A percentile compares a stretch with the other conserved stretches of the same genome.
These are phyloP conservation scores for Meloe dianella DNA, from an alignment of 2,888 invertebrate species.

Conservation along the genomic window DNA sequence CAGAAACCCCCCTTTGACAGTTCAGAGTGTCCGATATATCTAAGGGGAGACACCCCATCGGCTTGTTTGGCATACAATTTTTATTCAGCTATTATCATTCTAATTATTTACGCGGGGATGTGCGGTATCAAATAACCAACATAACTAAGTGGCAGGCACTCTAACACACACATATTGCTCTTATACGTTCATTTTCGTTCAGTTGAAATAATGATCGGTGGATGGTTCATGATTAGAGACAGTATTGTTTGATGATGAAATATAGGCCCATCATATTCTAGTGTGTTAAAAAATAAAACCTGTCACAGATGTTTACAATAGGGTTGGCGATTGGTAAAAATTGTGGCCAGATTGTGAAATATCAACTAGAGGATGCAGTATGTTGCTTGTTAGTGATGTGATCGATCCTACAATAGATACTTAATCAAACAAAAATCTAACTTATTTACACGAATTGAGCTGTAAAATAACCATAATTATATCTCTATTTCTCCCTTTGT, in stretches of 20 bases:
- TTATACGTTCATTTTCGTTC: slow-evolving; percentile 34
- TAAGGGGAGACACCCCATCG: slow-evolving; percentile 48
- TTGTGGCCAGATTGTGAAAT: slow-evolving; percentile 56
- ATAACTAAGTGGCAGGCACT: slow-evolving; percentile 59
- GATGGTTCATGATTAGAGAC: slow-evolving; percentile 47
- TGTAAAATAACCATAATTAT: background rate
- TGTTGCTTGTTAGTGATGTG: slow-evolving; percentile 23
- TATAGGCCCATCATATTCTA: slow-evolving; percentile 54
- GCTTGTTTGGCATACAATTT: slow-evolving; percentile 58
- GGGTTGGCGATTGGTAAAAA: slow-evolving; percentile 51
- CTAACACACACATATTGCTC: slow-evolving; percentile 30
- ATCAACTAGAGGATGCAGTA: slow-evolving; percentile 32
- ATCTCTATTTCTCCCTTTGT: background rate
- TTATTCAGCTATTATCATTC: slow-evolving; percentile 61
- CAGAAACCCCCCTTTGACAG: slow-evolving; percentile 56
- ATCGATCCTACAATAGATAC: background rate
- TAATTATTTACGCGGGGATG: slow-evolving; percentile 58
- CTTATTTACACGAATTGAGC: background rate
- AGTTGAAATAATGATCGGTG: slow-evolving; percentile 49
- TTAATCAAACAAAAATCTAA: background rate
- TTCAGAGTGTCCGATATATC: slow-evolving; percentile 51
- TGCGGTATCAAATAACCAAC: slow-evolving; percentile 57
- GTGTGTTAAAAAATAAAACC: slow-evolving; percentile 51
- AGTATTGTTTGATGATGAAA: slow-evolving; percentile 51
- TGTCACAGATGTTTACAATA: slow-evolving; percentile 58